phyloP scores from a whole-genome alignment of 2,113 vertebrate species.

The Solea senegalensis region DNA sequence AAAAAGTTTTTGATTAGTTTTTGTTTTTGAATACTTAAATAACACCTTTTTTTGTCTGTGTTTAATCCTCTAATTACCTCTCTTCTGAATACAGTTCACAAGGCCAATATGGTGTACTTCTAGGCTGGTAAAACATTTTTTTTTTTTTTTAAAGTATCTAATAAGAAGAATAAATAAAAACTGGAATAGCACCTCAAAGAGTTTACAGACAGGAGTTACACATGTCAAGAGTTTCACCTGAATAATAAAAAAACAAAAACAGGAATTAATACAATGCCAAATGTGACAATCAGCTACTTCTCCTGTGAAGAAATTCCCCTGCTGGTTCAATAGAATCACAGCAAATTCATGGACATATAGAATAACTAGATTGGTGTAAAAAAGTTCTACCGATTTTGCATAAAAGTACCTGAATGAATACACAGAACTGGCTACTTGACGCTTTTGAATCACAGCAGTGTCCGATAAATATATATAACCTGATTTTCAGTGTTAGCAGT shows the following conservation, averaged over 20 bases:
- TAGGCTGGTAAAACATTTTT: conserved; percentile 80
- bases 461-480: conserved; percentile 78
- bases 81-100: conserved; percentile 80
- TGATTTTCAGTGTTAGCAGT: conserved; percentile 77
- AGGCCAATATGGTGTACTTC: conserved; percentile 85
- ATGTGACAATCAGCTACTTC: conserved; percentile 78
- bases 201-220: conserved; percentile 80
- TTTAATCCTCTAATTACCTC: conserved; percentile 68
- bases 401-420: conserved; percentile 85
- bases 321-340: conserved; percentile 81
- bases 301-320: conserved; percentile 73
- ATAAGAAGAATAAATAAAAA: conserved; percentile 71
- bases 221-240: conserved; percentile 76
- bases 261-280: conserved; percentile 71
- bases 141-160: conserved; percentile 64
- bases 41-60: conserved; percentile 58
- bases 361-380: conserved; percentile 83
- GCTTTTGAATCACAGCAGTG: conserved; percentile 82
- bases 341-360: conserved; percentile 81
- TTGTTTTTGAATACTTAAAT: conserved; percentile 52
- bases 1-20: conserved; percentile 48
- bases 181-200: conserved; percentile 82
- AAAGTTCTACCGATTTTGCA: conserved; percentile 80
- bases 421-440: conserved; percentile 79
- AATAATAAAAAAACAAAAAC: conserved; percentile 66